Evolutionary conservation across 1,140 invertebrate species (phyloP), one percentile per base, ranked within the genome.

Genomic region (Sinella curviseta): DNA sequence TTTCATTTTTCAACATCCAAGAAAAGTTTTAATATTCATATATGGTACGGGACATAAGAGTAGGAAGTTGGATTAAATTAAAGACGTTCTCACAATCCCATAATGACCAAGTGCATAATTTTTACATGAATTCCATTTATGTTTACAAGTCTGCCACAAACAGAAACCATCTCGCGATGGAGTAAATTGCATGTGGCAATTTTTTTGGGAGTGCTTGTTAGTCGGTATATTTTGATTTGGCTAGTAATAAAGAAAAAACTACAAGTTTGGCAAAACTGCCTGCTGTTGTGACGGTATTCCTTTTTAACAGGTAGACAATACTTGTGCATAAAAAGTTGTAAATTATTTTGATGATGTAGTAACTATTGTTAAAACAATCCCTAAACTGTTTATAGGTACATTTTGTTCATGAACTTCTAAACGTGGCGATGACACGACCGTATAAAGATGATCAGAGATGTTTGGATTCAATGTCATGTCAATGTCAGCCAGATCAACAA

Each of bases 401-500:
- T 17, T n/a, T n/a, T 60, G 24, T n/a, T 60, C 14, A 60, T 60
- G 57, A 60, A 60, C 8, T 60, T n/a, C 12, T 60, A 26, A 60
- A 26, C 57, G 3, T 4, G 24, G 57, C 24, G 57, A 60, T 60
- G 14, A 60, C 57, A 17, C 24, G 20, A 20, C 39, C 20, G 39
- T 20, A n/a, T n/a, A 4, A 60, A 3, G 57, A 60, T 16, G 57
- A 60, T 60, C 57, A 60, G 24, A 60, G 57, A 8, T 12, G 12
- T 16, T 60, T 48, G 57, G 3, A 26, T 26, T 60, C 57, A 60
- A 60, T 60, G 57, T 60, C 57, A 26, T 60, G 24, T 60, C 57
- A 60, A 60, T 60, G 57, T 60, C 57, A 60, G 57, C 57, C 57
- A 60, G 57, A 60, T 60, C 57, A 60, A 60, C 57, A 60, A 60